Conservation (phyloP, 2,113 vertebrate species). For the Oriolus oriolus region DNA sequence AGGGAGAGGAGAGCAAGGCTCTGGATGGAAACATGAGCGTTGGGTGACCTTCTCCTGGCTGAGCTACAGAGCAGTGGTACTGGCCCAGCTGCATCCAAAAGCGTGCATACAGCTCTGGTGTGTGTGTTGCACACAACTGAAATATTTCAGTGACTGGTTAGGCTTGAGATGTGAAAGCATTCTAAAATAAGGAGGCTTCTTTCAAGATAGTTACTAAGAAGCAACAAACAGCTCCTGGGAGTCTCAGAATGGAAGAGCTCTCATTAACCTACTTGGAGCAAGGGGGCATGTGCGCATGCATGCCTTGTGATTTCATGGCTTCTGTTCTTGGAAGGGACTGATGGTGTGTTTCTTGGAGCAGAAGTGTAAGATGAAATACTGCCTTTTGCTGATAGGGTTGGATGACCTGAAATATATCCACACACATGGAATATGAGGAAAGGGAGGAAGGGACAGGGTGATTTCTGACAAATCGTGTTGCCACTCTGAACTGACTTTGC, state of each 20-base stretch:
- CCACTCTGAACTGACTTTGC: not conserved
- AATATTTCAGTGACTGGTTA: not conserved
- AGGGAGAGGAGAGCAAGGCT: not conserved
- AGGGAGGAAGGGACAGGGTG: not conserved
- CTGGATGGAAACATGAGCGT: not conserved
- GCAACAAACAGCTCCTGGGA: not conserved
- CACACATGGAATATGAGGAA: not conserved
- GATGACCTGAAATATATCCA: not conserved
- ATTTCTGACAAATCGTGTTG: not conserved
- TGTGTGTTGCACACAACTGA: not conserved
- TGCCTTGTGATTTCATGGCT: not conserved
- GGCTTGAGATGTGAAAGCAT: not conserved
- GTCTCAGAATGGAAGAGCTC: not conserved
- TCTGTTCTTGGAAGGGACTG: not conserved
- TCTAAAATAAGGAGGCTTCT: not conserved
- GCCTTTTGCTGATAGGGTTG: not conserved
- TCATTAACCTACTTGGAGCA: conserved; percentile 6
- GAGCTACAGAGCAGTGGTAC: not conserved
- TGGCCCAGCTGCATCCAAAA: not conserved
- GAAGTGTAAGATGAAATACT: not conserved
- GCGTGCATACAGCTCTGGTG: not conserved
- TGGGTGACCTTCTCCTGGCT: not conserved
- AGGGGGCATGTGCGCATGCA: not conserved
- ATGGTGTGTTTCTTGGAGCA: not conserved
- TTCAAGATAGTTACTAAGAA: not conserved